Evolutionary conservation across 2,888 invertebrate species (phyloP).

Genomic region (Harpalus rufipes): DNA sequence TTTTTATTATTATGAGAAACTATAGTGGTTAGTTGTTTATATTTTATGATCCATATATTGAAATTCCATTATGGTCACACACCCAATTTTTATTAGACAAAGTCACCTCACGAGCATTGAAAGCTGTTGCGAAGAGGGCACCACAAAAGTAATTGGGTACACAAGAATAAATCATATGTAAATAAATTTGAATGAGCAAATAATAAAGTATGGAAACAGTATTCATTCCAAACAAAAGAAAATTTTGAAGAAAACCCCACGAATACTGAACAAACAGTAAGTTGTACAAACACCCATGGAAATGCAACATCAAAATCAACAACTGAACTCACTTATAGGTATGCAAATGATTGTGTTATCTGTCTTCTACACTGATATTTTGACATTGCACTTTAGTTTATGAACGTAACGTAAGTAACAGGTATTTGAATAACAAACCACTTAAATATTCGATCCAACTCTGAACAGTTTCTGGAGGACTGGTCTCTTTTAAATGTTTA

Average conservation of each 20-base stretch:
- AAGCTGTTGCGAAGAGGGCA: background rate
- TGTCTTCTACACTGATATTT: constrained; percentile 4
- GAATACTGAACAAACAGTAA: background rate
- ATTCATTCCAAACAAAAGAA: background rate
- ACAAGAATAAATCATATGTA: background rate
- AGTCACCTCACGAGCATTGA: no score
- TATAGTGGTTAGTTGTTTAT: no score
- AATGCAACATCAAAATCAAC: constrained; percentile 8
- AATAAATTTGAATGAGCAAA: no score
- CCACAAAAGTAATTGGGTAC: background rate
- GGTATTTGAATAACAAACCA: constrained; percentile 81
- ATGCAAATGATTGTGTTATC: constrained; percentile 3
- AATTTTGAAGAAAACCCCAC: background rate
- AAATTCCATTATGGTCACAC: no score
- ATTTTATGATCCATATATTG: no score
- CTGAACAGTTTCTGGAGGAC: constrained; percentile 97
- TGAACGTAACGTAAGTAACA: no score
- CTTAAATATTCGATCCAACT: constrained; percentile 99
- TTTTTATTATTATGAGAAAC: no score
- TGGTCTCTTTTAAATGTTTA: constrained; percentile 98
- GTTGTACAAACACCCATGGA: background rate
- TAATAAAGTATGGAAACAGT: background rate
- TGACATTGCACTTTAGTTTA: constrained; percentile 5
- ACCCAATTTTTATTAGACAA: no score
- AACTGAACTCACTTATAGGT: constrained; percentile 4